These are phyloP conservation scores for Lasioglossum pauxillum DNA, from an alignment of 2,888 invertebrate genomes.

Conservation along the genomic window DNA sequence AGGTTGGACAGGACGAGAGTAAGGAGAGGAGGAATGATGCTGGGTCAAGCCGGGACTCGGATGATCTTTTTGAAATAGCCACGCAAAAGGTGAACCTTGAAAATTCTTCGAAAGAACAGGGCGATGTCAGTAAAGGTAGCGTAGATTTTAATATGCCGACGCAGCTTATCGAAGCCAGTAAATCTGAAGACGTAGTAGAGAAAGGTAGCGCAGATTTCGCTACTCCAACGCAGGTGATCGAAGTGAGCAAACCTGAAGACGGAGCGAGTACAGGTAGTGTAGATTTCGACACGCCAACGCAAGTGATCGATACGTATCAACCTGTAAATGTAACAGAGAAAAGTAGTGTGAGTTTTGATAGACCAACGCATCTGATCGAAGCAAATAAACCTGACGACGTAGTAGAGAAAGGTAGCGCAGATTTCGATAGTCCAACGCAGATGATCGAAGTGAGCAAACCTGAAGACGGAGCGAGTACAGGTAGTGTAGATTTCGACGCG, in stretches of 20 bases:
- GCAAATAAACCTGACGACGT: background rate
- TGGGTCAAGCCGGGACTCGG: slow-evolving; percentile 48
- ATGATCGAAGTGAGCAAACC: background rate
- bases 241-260: background rate
- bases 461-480: background rate
- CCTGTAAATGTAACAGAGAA: background rate
- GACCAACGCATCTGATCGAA: background rate
- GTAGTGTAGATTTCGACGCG: background rate
- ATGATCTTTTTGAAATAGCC: slow-evolving; percentile 54
- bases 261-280: background rate
- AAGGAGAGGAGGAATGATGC: slow-evolving; percentile 23
- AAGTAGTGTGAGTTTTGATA: background rate
- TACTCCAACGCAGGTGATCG: slow-evolving; percentile 10
- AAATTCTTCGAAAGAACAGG: background rate
- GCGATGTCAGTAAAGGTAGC: background rate
- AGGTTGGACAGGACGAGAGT: background rate
- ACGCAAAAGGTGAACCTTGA: slow-evolving; percentile 40
- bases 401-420: background rate
- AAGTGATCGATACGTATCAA: background rate
- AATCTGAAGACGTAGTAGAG: background rate
- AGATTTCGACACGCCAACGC: slow-evolving; percentile 4
- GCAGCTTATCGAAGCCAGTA: background rate
- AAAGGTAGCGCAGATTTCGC: background rate
- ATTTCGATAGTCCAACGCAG: background rate
- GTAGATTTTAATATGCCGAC: background rate